Conservation (phyloP, 2,888 invertebrate genomes). For the Lathronympha strigana region DNA sequence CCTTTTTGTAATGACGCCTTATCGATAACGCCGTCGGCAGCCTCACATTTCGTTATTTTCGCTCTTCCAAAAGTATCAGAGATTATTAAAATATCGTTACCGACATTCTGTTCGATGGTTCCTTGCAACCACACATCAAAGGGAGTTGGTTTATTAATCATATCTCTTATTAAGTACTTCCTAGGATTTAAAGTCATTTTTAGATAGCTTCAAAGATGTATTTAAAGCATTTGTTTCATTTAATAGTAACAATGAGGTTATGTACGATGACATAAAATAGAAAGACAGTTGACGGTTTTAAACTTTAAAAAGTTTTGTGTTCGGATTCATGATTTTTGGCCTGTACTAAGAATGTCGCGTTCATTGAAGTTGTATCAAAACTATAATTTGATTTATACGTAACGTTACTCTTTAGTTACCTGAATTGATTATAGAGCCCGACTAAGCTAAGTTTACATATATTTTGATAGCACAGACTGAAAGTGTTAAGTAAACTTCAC, state of each 20-base stretch:
- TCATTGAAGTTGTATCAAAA: no score
- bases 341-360: no score
- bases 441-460: no score
- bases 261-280: background rate
- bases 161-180: slow-evolving; percentile 69
- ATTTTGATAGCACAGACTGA: no score
- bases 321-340: background rate
- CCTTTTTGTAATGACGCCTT: slow-evolving; percentile 69
- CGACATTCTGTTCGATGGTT: slow-evolving; percentile 76
- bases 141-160: slow-evolving; percentile 64
- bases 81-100: slow-evolving; percentile 73
- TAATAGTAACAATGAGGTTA: background rate
- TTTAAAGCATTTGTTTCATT: slow-evolving; percentile 1
- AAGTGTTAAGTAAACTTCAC: no score
- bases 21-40: slow-evolving; percentile 70
- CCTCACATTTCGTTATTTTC: slow-evolving; percentile 74
- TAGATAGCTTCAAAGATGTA: background rate
- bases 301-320: background rate
- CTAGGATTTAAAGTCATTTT: slow-evolving; percentile 63
- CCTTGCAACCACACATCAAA: slow-evolving; percentile 78
- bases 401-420: no score
- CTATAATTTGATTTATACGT: no score
- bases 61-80: slow-evolving; percentile 69
- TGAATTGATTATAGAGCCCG: no score
- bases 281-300: background rate